Evolutionary conservation across 2,797 vertebrate genomes (phyloP).

Genomic region (Nannoperca obscura): DNA sequence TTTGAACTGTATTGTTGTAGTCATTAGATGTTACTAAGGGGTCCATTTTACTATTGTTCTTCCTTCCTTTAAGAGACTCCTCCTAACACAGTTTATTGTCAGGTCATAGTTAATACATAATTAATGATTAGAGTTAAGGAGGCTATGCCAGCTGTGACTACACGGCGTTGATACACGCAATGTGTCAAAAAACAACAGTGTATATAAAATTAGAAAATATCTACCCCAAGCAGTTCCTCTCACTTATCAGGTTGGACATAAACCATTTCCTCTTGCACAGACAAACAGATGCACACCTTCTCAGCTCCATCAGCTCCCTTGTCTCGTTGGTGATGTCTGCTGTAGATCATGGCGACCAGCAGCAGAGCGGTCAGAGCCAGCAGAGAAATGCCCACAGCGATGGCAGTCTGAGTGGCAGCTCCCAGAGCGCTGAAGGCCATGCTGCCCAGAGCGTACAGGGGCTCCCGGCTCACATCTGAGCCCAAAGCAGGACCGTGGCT

Average conservation of each 20-base stretch:
- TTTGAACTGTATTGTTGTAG: not conserved
- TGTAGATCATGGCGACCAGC: constrained; percentile 90
- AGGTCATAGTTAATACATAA: not conserved
- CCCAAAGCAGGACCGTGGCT: constrained; percentile 73
- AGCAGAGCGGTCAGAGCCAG: constrained; percentile 90
- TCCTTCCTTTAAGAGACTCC: not conserved
- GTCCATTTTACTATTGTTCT: not conserved
- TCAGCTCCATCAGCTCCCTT: constrained; percentile 82
- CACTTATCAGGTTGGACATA: not conserved
- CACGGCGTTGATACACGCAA: not conserved
- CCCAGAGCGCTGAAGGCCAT: constrained; percentile 92
- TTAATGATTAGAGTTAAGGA: not conserved
- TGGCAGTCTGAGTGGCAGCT: constrained; percentile 90
- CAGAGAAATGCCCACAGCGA: constrained; percentile 91
- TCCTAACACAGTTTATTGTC: not conserved
- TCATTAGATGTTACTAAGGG: not conserved
- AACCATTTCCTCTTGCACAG: not conserved
- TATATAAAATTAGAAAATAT: not conserved
- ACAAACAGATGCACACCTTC: constrained; percentile 70
- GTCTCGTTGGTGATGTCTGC: constrained; percentile 86
- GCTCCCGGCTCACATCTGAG: constrained; percentile 86
- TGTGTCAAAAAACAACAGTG: not conserved
- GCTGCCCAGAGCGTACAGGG: constrained; percentile 87
- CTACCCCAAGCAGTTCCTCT: not conserved
- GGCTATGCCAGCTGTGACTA: not conserved